Percentiles rank a stretch among this genome's conserved stretches.
phyloP scores from a whole-genome alignment of 2,797 vertebrate genomes.

The Apogon hyalosoma region DNA sequence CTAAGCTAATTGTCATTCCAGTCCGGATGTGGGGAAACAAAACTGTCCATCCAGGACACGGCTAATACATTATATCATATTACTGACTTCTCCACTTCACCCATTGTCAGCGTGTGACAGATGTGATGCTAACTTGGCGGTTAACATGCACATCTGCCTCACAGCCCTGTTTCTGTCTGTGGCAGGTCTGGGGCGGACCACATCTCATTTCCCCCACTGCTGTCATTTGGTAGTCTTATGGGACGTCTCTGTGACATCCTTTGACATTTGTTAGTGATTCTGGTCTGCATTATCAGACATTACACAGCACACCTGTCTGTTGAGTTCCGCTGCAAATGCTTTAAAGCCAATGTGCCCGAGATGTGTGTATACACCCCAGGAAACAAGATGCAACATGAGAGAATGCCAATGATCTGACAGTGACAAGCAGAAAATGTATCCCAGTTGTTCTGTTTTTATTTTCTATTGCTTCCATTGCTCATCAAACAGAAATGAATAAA shows the following conservation, averaged over 20 bases:
- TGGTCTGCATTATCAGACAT: conserved; percentile 65
- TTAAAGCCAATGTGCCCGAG: conserved; percentile 58
- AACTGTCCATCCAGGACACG: conserved; percentile 35
- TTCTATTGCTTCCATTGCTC: conserved; percentile 2
- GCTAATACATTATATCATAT: conserved; percentile 27
- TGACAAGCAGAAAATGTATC: conserved; percentile 32
- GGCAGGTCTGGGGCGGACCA: conserved; percentile 24
- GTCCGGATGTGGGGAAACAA: conserved; percentile 47
- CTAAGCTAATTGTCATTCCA: conserved; percentile 63
- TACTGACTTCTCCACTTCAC: conserved; percentile 23
- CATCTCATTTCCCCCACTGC: conserved; percentile 13
- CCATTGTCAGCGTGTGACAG: conserved; percentile 30
- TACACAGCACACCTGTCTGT: conserved; percentile 49
- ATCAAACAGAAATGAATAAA: conserved; percentile 11
- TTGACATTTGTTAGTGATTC: conserved; percentile 71
- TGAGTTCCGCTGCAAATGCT: conserved; percentile 44
- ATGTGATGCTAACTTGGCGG: conserved; percentile 32
- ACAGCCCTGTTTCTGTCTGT: conserved; percentile 28
- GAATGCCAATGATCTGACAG: conserved; percentile 39
- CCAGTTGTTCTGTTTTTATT: neutral
- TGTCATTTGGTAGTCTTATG: conserved; percentile 60
- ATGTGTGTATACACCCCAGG: conserved; percentile 54
- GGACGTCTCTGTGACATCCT: conserved; percentile 40
- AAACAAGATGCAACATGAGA: conserved; percentile 56
- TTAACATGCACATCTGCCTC: conserved; percentile 41